Evolutionary conservation across 64 coral and sea anemone species (phyloP), one percentile per base, ranked within the genome.

Genomic region (Porites australiensis): DNA sequence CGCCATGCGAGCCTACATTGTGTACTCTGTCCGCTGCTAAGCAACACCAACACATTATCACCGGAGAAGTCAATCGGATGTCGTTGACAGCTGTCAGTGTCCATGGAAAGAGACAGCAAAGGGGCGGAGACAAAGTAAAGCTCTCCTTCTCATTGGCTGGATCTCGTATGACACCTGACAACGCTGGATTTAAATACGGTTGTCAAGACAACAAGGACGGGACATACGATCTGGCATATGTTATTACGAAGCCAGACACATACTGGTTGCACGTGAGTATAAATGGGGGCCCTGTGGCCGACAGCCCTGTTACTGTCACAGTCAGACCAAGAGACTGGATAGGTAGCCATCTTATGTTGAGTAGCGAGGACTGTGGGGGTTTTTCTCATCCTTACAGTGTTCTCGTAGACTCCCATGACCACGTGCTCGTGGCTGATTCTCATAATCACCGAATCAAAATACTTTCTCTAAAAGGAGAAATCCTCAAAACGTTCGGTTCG

Each of bases 321-420:
- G 94, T 95, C 2, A 80, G 50, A 60, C 94, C 94, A 50, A 95
- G 70, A 54, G 89, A 95, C 64, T 95, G 94, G 94, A 88, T 95
- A 8, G 54, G 89, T 11, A 95, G 89, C 81, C 87, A 57, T 44
- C 37, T 89, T 62, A 82, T 95, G 11, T 14, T 95, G 21, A 77
- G 54, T 8, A 89, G 93, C 46, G 88, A 95, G 62, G 79, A 87
- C 7, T 95, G 64, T 19, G 94, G 94, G 5, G 94, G 94, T 12
- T 87, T 95, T 47, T 79, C 94, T 10, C 88, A 89, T 37, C 94
- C 94, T 20, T 82, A 95, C 44, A 86, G 94, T 46, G 82, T 95
- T 49, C 21, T 91, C 4, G 77, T 69, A 4, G 89, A 74, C 9
- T 57, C 57, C 0, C 82, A 91, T 9, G 70, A 79, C 6, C 86